Evolutionary conservation across 2,113 vertebrate genomes (phyloP).

Genomic region (Hippocampus barbouri): DNA sequence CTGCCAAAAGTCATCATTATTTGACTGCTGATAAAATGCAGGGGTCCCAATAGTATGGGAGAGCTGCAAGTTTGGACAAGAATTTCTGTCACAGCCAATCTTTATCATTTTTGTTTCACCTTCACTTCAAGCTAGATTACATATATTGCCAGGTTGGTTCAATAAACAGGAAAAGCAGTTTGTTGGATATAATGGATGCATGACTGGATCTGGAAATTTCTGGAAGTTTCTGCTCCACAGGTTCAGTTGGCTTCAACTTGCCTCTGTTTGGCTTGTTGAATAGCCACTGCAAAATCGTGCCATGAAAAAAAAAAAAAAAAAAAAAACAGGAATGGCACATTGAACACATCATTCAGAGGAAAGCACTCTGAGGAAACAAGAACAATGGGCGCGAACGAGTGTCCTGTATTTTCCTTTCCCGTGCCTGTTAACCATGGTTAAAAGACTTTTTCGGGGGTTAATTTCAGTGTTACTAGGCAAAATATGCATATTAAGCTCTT

Average conservation of each 20-base stretch:
- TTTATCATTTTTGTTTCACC: too few relatives aligned
- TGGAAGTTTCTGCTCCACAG: background rate
- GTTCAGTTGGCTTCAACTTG: background rate
- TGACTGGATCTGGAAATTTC: background rate
- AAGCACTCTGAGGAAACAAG: background rate
- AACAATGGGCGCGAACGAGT: background rate
- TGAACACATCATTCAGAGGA: background rate
- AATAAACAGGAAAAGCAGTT: background rate
- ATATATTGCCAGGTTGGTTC: too few relatives aligned
- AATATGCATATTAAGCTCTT: slow-evolving; percentile 54
- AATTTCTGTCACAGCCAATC: too few relatives aligned
- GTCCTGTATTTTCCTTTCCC: background rate
- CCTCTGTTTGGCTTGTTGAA: background rate
- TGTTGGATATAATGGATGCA: background rate
- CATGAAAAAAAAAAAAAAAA: too few relatives aligned
- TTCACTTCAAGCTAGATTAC: too few relatives aligned
- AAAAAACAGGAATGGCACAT: background rate
- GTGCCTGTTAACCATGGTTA: background rate
- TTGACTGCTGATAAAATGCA: too few relatives aligned
- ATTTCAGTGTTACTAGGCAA: slow-evolving; percentile 30
- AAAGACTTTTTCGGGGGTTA: background rate
- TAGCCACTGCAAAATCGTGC: background rate
- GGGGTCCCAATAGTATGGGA: too few relatives aligned
- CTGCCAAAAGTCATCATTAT: too few relatives aligned
- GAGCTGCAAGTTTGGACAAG: too few relatives aligned